Base-by-base conservation (phyloP, 92 coral and sea anemone species). In the Umimayanthus chanpuru region DNA sequence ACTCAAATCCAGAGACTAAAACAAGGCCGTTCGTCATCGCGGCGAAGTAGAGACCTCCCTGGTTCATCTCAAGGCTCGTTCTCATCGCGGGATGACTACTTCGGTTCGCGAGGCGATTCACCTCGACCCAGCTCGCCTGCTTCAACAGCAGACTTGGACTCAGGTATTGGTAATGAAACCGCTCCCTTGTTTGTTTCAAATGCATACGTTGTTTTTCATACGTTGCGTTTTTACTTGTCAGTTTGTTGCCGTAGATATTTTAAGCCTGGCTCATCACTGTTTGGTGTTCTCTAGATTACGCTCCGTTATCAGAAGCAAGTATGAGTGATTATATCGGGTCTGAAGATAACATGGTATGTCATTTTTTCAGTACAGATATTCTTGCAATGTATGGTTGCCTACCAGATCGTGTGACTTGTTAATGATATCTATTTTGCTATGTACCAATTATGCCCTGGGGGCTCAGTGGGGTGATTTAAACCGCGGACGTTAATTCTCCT, bases 1-100 rank as follows among this genome's bases (percentile, higher is more conserved):
- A 94, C 98, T 41, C 97, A 95, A 88, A 97, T 97, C 55, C 98
- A 97, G 83, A 95, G 96, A 68, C 76, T 94, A 55, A 96, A 95
- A 85, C 99, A 97, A 83, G 99, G 98, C 29, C 98, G 98, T 23
- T 92, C 98, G 9, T 93, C 98, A 36, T 90, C 94, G 11, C 94
- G 98, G 73, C 94, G 96, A 83, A 81, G 87, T 23, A 90, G 98
- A 82, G 98, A 95, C 65, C 88, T 90, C 20, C 92, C 94, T 28
- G 93, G 88, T 65, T 90, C 92, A 53, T 89, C 92, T 28, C 86
- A 82, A 53, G 78, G 87, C 74, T 91, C 91, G 36, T 90, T 91
- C 65, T 83, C 88, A 2, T 93, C 91, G 53, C 88, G 90, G 38
- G 96, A 94, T 64, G 88, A 85, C 32, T 90, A 93, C 53, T 87